Base-by-base conservation (phyloP, 2,113 vertebrate genomes). In the Pygoscelis adeliae region DNA sequence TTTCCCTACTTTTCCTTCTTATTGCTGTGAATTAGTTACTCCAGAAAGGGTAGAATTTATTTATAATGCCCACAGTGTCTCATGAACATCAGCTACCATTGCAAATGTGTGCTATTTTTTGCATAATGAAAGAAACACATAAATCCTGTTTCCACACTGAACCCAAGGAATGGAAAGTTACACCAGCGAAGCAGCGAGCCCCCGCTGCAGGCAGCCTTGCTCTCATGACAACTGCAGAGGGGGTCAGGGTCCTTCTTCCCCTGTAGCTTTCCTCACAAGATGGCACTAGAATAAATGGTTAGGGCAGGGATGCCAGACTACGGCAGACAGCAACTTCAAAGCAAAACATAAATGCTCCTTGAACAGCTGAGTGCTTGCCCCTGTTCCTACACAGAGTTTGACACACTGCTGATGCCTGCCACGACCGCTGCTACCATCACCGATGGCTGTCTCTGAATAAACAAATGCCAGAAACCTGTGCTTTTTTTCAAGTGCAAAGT, bases 401-500 rank as follows among this genome's bases (percentile, higher is more conserved):
- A 80, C 89, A 66, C 15, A 13, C 49, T 8, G 44, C 73, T 79
- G 87, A 15, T 62, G 81, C 81, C 53, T 30, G 65, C 87, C 78
- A 42, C 0, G 11, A 52, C 47, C 1, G 3, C 84, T 73, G 81
- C 88, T 70, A 65, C 73, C 70, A 78, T 29, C 2, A 12, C 65
- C 1, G 1, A 21, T 8, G 74, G 62, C 82, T 63, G 42, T 10
- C 53, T 62, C 80, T 3, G 44, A 83, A 44, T 11, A 93, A 84
- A 79, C 0, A 3, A 65, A 21, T 2, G 27, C 36, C 94, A 86
- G 78, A 61, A 86, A 72, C 29, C 56, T 30, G 42, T 34, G 76
- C 89, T 90, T 86, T 83, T 71, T 90, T 86, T 83, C 83, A 65
- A 89, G 62, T 27, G 58, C 86, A 25, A 76, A 92, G 82, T 9